A percentile compares a stretch with the other conserved stretches of the same genome.
Evolutionary conservation across 2,888 invertebrate genomes (phyloP).

Genomic region (Microplitis manilae): DNA sequence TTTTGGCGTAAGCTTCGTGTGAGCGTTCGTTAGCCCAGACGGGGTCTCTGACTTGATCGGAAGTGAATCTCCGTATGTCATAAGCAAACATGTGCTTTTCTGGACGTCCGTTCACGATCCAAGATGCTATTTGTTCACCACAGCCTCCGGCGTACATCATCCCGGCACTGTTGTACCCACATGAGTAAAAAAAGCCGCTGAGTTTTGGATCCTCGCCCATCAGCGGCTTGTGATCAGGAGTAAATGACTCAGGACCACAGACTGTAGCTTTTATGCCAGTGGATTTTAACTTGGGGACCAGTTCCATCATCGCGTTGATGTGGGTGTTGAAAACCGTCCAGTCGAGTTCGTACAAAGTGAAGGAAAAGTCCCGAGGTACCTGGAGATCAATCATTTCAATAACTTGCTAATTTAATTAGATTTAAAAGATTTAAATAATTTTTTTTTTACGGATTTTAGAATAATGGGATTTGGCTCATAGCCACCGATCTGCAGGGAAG

Average conservation of each 20-base stretch:
- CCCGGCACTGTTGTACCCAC: constrained; percentile 92
- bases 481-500: constrained; percentile 87
- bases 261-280: constrained; percentile 89
- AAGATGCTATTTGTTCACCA: constrained; percentile 87
- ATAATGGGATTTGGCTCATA: constrained; percentile 90
- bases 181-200: constrained; percentile 85
- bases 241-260: constrained; percentile 93
- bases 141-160: constrained; percentile 94
- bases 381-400: constrained; percentile 58
- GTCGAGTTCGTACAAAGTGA: constrained; percentile 89
- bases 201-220: constrained; percentile 77
- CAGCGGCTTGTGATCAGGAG: constrained; percentile 91
- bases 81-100: constrained; percentile 88
- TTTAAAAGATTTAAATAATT: neutral
- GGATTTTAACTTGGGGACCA: constrained; percentile 83
- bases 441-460: constrained; percentile 77
- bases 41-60: constrained; percentile 79
- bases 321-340: constrained; percentile 88
- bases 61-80: constrained; percentile 88
- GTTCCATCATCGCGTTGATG: constrained; percentile 79
- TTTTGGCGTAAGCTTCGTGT: constrained; percentile 91
- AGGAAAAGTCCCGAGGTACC: constrained; percentile 84
- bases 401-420: neutral
- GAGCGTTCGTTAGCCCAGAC: constrained; percentile 87
- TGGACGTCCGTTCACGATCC: constrained; percentile 88